These are phyloP conservation scores for Oryzias melastigma DNA, from an alignment of 2,113 vertebrate species.

Conservation along the genomic window DNA sequence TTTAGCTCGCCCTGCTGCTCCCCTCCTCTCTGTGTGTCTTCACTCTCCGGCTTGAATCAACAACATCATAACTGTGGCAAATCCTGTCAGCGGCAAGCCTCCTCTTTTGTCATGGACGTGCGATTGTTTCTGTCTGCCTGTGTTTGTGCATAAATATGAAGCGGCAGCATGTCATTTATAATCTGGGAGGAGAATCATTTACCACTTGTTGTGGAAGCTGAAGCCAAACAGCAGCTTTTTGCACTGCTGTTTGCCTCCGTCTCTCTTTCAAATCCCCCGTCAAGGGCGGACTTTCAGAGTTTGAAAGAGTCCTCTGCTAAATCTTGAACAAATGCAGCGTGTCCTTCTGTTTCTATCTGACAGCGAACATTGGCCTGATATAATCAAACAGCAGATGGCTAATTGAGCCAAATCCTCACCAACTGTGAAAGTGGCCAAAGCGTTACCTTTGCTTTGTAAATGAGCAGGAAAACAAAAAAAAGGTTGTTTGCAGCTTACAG, in stretches of 20 bases:
- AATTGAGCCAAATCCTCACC: no score
- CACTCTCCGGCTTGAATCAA: slow-evolving; percentile 38
- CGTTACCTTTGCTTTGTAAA: no score
- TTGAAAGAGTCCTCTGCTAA: neutral
- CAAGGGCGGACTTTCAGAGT: neutral
- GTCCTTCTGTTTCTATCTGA: slow-evolving; percentile 3
- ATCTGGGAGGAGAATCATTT: slow-evolving; percentile 41
- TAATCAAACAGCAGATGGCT: no score
- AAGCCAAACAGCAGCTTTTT: slow-evolving; percentile 25
- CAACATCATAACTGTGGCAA: slow-evolving; percentile 30
- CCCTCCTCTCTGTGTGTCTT: slow-evolving; percentile 14
- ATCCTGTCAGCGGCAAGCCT: slow-evolving; percentile 20
- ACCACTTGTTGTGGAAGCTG: slow-evolving; percentile 23
- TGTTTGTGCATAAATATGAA: slow-evolving; percentile 43
- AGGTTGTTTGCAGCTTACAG: no score
- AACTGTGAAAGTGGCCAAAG: no score
- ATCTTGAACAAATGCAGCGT: neutral
- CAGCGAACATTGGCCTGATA: no score
- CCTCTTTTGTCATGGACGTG: slow-evolving; percentile 32
- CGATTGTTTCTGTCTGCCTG: slow-evolving; percentile 21
- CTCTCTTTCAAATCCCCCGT: neutral
- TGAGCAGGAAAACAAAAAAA: no score
- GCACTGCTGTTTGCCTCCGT: slow-evolving; percentile 4
- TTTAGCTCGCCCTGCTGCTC: slow-evolving; percentile 8
- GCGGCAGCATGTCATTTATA: slow-evolving; percentile 26